Evolutionary conservation across 2,888 invertebrate genomes (phyloP), one percentile per base, ranked within the genome.

Genomic region (Mesorhabditis sp.): DNA sequence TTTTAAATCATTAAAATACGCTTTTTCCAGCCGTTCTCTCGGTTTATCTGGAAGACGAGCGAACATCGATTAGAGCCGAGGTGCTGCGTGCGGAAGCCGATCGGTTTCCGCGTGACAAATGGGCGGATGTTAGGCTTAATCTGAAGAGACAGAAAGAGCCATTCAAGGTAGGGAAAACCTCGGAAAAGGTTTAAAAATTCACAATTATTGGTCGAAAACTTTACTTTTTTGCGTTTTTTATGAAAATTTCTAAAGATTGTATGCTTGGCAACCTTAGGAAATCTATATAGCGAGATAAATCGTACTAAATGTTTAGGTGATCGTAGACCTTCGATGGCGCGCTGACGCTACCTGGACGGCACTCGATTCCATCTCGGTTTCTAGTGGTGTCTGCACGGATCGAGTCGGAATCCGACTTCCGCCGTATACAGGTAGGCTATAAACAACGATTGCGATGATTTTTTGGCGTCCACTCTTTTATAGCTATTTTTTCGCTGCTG

Each of bases 331-430:
- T 45, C 67, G 62, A n/a, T 74, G 74, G 74, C 7, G 50, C 7
- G 62, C 44, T n/a, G 68, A 70, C 7, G 68, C 65, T 10, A 66
- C 70, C 10, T 72, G 68, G 72, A 66, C 71, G 5, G 45, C 66
- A n/a, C 43, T 74, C n/a, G 70, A 72, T 42, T 58, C 62, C n/a
- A n/a, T 74, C 4, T 45, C 63, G 5, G 43, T 74, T 15, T 69
- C 66, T 13, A 67, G 67, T 61, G 74, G 74, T 45, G 67, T 64
- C 64, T 74, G 74, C 66, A n/a, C 10, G 58, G 58, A 50, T 50
- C 7, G n/a, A 50, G 58, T n/a, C 58, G 58, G 58, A 50, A 10
- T 50, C 58, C 58, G 58, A 50, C 58, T 50, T 13, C 58, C 58
- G 58, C 58, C 58, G n/a, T 50, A 50, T n/a, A 50, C 58, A 50